phyloP scores from a whole-genome alignment of 2,888 invertebrate genomes.

The Cerceris ruficornis region DNA sequence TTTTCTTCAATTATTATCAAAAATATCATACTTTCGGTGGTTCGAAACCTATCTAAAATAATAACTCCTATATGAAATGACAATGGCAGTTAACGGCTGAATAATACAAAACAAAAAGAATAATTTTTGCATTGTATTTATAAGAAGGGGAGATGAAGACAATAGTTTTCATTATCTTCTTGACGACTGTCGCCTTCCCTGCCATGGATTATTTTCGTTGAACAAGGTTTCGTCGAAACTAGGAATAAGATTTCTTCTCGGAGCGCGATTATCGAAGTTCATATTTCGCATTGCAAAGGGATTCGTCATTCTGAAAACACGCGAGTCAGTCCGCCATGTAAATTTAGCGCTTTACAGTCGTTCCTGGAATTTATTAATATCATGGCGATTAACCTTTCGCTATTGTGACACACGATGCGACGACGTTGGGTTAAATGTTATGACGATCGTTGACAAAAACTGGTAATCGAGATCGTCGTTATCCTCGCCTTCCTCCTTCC shows the following conservation, averaged over 20 bases:
- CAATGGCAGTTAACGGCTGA: no score
- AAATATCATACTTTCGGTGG: no score
- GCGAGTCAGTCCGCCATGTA: constrained; percentile 16
- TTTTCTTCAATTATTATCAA: no score
- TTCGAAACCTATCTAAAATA: no score
- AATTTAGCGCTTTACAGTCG: constrained; percentile 22
- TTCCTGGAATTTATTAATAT: constrained; percentile 30
- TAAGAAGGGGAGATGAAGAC: no score
- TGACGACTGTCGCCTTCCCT: constrained; percentile 10
- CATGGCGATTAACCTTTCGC: constrained; percentile 35
- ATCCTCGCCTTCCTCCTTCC: not conserved
- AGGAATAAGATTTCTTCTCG: not conserved
- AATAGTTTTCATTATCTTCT: no score
- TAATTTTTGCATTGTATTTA: no score
- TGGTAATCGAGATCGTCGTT: not conserved
- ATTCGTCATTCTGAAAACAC: constrained; percentile 14
- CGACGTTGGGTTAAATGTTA: constrained; percentile 27
- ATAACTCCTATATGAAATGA: no score
- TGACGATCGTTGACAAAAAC: constrained; percentile 34
- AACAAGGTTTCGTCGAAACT: constrained; percentile 21
- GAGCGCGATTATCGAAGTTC: not conserved
- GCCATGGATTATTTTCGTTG: constrained; percentile 2
- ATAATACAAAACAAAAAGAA: no score
- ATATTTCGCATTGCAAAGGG: no score
- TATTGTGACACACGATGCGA: constrained; percentile 19